These are phyloP conservation scores for Serrognathus titanus DNA, from an alignment of 2,888 invertebrate species.

Conservation along the genomic window DNA sequence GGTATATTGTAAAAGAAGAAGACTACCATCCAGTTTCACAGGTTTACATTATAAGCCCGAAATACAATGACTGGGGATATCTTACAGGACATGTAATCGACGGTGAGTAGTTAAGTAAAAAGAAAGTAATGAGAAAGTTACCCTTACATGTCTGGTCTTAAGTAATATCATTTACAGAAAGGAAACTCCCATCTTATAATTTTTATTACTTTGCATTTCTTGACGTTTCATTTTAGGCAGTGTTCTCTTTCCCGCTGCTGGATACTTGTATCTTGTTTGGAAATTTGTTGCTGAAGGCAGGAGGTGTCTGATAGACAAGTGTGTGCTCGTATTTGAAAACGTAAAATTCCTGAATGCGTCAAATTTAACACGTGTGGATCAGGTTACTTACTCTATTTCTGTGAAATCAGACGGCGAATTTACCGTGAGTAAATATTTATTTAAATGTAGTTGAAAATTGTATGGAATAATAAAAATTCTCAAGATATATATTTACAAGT, in stretches of 20 bases:
- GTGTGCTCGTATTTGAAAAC: slow-evolving; percentile 57
- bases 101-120: slow-evolving; percentile 43
- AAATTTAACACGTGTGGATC: slow-evolving; percentile 47
- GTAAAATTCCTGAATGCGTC: slow-evolving; percentile 50
- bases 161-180: too few relatives aligned
- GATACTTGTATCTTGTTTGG: slow-evolving; percentile 52
- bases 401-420: slow-evolving; percentile 35
- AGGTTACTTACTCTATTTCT: slow-evolving; percentile 25
- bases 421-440: slow-evolving; percentile 32
- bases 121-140: too few relatives aligned
- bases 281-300: slow-evolving; percentile 51
- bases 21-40: slow-evolving; percentile 61
- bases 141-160: too few relatives aligned
- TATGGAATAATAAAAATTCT: too few relatives aligned
- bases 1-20: slow-evolving; percentile 66
- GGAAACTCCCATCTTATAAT: too few relatives aligned
- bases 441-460: too few relatives aligned
- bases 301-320: slow-evolving; percentile 43
- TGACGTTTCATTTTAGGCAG: too few relatives aligned
- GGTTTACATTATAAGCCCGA: slow-evolving; percentile 30
- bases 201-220: too few relatives aligned
- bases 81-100: slow-evolving; percentile 81
- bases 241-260: slow-evolving; percentile 59
- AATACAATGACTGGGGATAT: slow-evolving; percentile 54
- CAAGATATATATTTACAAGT: too few relatives aligned